Conservation (phyloP, 2,113 vertebrate genomes). For the Tetrao urogallus region DNA sequence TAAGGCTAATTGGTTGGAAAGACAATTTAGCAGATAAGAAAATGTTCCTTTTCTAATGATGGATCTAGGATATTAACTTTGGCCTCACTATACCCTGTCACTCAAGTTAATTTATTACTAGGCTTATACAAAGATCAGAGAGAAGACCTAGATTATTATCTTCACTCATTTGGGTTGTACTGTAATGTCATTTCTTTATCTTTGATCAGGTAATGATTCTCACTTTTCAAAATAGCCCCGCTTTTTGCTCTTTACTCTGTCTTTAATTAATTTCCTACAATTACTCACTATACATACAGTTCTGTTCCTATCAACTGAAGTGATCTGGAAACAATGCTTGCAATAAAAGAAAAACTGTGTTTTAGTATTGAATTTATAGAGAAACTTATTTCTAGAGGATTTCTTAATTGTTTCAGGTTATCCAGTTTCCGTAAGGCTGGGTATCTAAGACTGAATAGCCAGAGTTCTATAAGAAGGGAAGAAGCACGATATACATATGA, state of each 20-base stretch:
- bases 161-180: not conserved
- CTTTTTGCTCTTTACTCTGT: not conserved
- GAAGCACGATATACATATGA: fast-evolving
- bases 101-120: not conserved
- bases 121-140: not conserved
- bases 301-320: not conserved
- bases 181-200: not conserved
- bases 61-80: not conserved
- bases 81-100: not conserved
- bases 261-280: not conserved
- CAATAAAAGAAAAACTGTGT: not conserved
- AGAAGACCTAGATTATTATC: not conserved
- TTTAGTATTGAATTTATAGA: not conserved
- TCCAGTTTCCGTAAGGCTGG: not conserved
- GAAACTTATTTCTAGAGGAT: not conserved
- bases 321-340: not conserved
- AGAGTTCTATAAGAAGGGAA: not conserved
- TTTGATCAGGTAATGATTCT: not conserved
- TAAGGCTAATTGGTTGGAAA: not conserved
- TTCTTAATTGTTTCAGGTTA: not conserved
- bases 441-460: not conserved
- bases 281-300: not conserved
- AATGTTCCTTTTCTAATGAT: not conserved
- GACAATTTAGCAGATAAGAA: not conserved
- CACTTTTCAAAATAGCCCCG: not conserved